Evolutionary conservation across 1,140 invertebrate species (phyloP).

Genomic region (Manduca sexta): DNA sequence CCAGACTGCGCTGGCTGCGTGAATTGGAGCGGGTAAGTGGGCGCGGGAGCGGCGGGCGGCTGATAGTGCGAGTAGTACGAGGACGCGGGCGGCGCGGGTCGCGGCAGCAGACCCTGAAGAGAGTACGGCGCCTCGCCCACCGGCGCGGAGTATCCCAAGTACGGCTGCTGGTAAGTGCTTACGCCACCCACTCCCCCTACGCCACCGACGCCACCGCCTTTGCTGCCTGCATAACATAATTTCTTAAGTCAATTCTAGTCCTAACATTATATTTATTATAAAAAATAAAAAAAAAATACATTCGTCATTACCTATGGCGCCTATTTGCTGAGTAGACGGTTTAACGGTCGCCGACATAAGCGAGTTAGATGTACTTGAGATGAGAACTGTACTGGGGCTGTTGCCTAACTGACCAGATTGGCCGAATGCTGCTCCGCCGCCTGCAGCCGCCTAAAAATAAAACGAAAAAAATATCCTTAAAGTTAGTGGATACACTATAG

Average conservation of each 20-base stretch:
- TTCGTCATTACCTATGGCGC: constrained; percentile 79
- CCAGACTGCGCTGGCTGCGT: constrained; percentile 59
- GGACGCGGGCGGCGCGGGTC: constrained; percentile 54
- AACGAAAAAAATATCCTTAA: neutral
- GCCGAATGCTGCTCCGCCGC: constrained; percentile 79
- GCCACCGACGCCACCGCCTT: constrained; percentile 55
- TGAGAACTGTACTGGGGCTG: constrained; percentile 91
- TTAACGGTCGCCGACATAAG: constrained; percentile 93
- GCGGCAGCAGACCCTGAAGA: constrained; percentile 52
- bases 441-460: constrained; percentile 59
- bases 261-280: neutral
- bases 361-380: constrained; percentile 90
- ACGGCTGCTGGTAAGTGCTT: constrained; percentile 66
- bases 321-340: constrained; percentile 86
- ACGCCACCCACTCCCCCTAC: constrained; percentile 35
- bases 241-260: neutral
- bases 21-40: constrained; percentile 63
- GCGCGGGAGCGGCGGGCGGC: constrained; percentile 54
- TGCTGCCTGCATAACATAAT: constrained; percentile 37
- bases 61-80: constrained; percentile 64
- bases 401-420: constrained; percentile 85
- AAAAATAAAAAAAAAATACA: neutral
- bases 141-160: constrained; percentile 62
- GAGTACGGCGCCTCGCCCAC: constrained; percentile 62
- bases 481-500: neutral